Percentiles rank a stretch among this genome's conserved stretches.
Evolutionary conservation across 2,113 vertebrate species (phyloP).

Genomic region (Salvelinus namaycush): DNA sequence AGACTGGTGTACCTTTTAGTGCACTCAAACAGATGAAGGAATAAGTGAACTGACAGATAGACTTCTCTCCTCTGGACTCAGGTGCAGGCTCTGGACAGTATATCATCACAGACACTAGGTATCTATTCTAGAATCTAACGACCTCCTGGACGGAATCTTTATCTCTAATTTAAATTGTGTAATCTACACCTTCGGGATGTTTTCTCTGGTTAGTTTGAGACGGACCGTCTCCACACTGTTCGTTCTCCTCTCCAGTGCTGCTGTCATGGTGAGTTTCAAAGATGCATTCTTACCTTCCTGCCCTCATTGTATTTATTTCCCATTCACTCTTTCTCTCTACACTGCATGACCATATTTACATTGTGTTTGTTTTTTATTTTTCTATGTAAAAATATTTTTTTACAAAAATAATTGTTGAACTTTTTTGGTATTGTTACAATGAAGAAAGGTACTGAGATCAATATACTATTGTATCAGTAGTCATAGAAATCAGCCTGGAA

Average conservation of each 20-base stretch:
- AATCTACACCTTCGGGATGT: slow-evolving; percentile 40
- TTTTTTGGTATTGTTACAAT: background rate
- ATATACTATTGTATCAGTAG: background rate
- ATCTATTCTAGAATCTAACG: background rate
- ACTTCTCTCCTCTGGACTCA: slow-evolving; percentile 8
- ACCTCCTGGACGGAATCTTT: background rate
- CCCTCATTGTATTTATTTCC: background rate
- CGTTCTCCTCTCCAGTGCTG: slow-evolving; percentile 32
- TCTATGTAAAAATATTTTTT: background rate
- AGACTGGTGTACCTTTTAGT: slow-evolving; percentile 23
- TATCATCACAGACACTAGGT: background rate
- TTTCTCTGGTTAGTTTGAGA: slow-evolving; percentile 19
- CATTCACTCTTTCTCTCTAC: background rate
- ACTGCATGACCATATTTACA: background rate
- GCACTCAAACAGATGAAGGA: slow-evolving; percentile 6
- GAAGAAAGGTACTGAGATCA: background rate
- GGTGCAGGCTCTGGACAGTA: background rate
- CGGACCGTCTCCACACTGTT: slow-evolving; percentile 41
- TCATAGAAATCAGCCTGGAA: background rate
- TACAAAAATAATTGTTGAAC: too few species aligned
- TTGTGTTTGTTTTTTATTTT: background rate
- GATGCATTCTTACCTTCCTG: background rate
- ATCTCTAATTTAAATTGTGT: slow-evolving; percentile 4
- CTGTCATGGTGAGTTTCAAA: slow-evolving; percentile 54
- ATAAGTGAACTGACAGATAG: background rate